Evolutionary conservation across 2,113 vertebrate genomes (phyloP).

Genomic region (Galeopterus variegatus): DNA sequence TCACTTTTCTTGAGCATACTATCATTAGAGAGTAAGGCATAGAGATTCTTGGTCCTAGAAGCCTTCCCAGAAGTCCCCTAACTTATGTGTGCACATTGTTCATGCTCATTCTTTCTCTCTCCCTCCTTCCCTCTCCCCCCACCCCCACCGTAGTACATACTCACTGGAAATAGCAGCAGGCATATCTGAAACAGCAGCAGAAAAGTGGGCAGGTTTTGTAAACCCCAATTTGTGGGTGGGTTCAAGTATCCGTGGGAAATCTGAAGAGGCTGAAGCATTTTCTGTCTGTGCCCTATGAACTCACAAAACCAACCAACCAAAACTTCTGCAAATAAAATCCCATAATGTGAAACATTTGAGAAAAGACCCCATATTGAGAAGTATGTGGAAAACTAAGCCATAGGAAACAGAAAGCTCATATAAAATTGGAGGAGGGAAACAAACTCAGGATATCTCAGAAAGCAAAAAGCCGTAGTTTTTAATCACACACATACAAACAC

Average conservation of each 20-base stretch:
- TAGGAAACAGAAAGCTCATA: slow-evolving; percentile 30
- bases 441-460: neutral
- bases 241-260: neutral
- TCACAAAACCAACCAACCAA: slow-evolving; percentile 42
- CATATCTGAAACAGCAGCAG: slow-evolving; percentile 39
- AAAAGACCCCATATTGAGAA: neutral
- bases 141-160: neutral
- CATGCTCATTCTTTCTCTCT: neutral
- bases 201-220: neutral
- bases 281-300: slow-evolving; percentile 13
- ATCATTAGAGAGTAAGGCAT: slow-evolving; percentile 6
- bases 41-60: neutral
- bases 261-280: neutral
- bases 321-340: slow-evolving; percentile 39
- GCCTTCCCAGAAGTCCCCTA: neutral
- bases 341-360: neutral
- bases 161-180: neutral
- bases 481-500: neutral
- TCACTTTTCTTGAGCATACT: slow-evolving; percentile 6
- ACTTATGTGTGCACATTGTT: neutral
- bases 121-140: too few relatives aligned
- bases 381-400: neutral
- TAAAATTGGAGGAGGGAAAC: neutral
- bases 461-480: neutral
- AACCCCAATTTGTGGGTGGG: neutral